phyloP scores from a whole-genome alignment of 2,888 invertebrate species.

The Cryptocephalus moraei region DNA sequence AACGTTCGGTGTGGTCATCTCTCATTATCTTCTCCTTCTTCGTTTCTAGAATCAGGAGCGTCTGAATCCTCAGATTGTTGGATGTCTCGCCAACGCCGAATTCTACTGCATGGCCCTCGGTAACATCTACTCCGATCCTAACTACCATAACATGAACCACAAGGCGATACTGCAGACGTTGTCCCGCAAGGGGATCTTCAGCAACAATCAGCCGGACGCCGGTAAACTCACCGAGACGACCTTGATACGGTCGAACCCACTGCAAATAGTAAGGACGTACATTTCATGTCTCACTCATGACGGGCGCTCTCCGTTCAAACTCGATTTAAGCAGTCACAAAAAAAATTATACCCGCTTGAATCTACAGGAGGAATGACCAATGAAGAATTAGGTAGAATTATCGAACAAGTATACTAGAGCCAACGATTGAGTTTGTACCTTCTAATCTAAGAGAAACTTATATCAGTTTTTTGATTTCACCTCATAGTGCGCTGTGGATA shows the following conservation, averaged over 20 bases:
- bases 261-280: slow-evolving; percentile 69
- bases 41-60: slow-evolving; percentile 75
- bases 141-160: slow-evolving; percentile 92
- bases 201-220: slow-evolving; percentile 66
- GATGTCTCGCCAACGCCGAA: slow-evolving; percentile 86
- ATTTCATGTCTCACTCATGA: too few relatives aligned
- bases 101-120: slow-evolving; percentile 89
- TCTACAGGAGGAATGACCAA: too few relatives aligned
- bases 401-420: too few relatives aligned
- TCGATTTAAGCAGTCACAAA: too few relatives aligned
- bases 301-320: too few relatives aligned
- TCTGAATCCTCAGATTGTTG: slow-evolving; percentile 85
- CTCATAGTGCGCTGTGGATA: too few relatives aligned
- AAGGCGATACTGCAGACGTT: slow-evolving; percentile 90
- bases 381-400: too few relatives aligned
- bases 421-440: too few relatives aligned
- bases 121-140: slow-evolving; percentile 93
- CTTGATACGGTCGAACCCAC: slow-evolving; percentile 89
- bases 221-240: slow-evolving; percentile 89
- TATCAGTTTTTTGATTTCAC: too few relatives aligned
- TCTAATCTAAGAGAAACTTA: too few relatives aligned
- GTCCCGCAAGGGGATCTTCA: slow-evolving; percentile 81
- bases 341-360: too few relatives aligned
- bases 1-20: too few relatives aligned
- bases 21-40: background rate